Conservation (phyloP, 2,797 vertebrate genomes). For the Fistularia tabacaria region DNA sequence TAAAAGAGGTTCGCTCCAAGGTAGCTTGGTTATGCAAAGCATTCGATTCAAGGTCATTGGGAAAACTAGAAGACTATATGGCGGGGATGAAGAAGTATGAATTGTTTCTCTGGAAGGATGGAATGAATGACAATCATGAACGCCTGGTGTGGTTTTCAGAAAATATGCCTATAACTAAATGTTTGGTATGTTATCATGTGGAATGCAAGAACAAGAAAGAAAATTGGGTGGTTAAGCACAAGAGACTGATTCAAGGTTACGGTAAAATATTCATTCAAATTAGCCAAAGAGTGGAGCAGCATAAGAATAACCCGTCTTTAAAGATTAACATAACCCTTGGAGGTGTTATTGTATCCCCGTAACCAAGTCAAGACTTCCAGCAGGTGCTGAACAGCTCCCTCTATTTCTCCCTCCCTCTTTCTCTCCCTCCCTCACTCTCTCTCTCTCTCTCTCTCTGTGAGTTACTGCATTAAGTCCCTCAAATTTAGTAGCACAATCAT, state of each 20-base stretch:
- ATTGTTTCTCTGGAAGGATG: background rate
- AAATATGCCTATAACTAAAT: conserved; percentile 6
- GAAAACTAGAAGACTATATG: conserved; percentile 9
- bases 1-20: background rate
- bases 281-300: conserved; percentile 61
- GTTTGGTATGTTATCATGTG: background rate
- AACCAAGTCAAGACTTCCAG: conserved; percentile 66
- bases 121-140: conserved; percentile 33
- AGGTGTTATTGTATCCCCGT: conserved; percentile 68
- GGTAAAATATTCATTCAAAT: conserved; percentile 72
- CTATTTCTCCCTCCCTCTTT: conserved; percentile 46
- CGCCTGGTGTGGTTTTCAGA: no score
- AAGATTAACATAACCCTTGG: conserved; percentile 72
- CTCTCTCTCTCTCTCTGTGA: conserved; percentile 61
- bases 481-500: conserved; percentile 76
- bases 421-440: conserved; percentile 42
- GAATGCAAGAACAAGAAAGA: conserved; percentile 15
- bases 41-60: conserved; percentile 25
- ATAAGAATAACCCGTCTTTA: conserved; percentile 71
- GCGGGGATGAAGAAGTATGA: conserved; percentile 2
- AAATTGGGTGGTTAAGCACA: conserved; percentile 50
- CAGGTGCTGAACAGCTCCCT: conserved; percentile 65
- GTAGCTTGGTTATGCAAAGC: background rate
- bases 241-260: conserved; percentile 64
- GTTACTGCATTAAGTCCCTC: conserved; percentile 74